A percentile compares a stretch with the other conserved stretches of the same genome.
Evolutionary conservation across 1,140 invertebrate genomes (phyloP).

Genomic region (Aphelinus atriplicis): DNA sequence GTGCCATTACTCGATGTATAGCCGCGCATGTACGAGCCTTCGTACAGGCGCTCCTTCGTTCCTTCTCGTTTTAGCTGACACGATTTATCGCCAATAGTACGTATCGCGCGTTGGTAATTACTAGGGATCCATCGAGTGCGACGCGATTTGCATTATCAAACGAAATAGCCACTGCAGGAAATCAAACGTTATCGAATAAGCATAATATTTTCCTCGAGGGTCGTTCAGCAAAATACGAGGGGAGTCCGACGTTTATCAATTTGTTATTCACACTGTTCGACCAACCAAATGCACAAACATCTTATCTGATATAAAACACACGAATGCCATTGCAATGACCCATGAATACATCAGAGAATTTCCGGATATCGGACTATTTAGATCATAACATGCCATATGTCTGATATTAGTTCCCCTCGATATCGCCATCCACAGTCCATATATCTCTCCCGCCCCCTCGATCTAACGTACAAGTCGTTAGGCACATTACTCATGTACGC

Average conservation of each 20-base stretch:
- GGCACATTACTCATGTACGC: not conserved
- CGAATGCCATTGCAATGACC: not conserved
- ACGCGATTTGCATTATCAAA: too few relatives aligned
- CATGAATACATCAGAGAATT: slow-evolving; percentile 50
- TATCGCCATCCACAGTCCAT: not conserved
- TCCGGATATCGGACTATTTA: slow-evolving; percentile 53
- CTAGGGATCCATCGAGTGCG: too few relatives aligned
- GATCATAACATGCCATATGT: slow-evolving; percentile 44
- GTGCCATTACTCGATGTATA: too few relatives aligned
- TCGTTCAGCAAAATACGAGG: not conserved
- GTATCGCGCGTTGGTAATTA: too few relatives aligned
- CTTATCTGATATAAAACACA: slow-evolving; percentile 14
- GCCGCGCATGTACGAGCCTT: too few relatives aligned
- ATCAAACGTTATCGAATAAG: too few relatives aligned
- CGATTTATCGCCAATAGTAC: too few relatives aligned
- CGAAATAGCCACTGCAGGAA: too few relatives aligned
- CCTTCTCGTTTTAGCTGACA: too few relatives aligned
- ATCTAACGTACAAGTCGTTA: slow-evolving; percentile 2
- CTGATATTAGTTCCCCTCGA: slow-evolving; percentile 44
- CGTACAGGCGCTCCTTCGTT: too few relatives aligned
- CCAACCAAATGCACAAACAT: slow-evolving; percentile 12
- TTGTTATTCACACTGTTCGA: not conserved
- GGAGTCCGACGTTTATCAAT: slow-evolving; percentile 7
- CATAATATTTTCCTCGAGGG: too few relatives aligned
- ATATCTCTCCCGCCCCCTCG: slow-evolving; percentile 12